phyloP scores from a whole-genome alignment of 2,113 vertebrate genomes.

The Reinhardtius hippoglossoides region DNA sequence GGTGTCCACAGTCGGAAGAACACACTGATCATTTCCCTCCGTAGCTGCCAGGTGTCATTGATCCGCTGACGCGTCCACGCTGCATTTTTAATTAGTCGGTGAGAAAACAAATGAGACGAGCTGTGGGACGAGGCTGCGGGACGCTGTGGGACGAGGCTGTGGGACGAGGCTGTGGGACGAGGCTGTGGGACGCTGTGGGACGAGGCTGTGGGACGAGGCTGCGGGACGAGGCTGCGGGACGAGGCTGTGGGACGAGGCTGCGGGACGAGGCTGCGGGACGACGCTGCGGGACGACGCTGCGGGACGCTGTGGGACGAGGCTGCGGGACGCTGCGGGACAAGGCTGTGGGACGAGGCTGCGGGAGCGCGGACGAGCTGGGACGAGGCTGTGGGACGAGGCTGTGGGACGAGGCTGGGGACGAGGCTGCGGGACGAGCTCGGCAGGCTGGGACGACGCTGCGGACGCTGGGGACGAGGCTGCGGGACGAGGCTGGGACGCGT shows the following conservation, averaged over 20 bases:
- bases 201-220: slow-evolving; percentile 25
- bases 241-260: slow-evolving; percentile 10
- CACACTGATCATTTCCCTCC: slow-evolving; percentile 18
- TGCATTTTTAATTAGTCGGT: slow-evolving; percentile 70
- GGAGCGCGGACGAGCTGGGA: too few species aligned
- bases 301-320: too few species aligned
- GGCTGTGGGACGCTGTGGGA: too few species aligned
- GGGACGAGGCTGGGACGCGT: not conserved
- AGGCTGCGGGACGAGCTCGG: too few species aligned
- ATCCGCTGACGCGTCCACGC: slow-evolving; percentile 47
- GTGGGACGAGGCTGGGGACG: slow-evolving; percentile 25
- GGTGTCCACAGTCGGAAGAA: slow-evolving; percentile 2
- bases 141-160: too few species aligned
- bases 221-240: slow-evolving; percentile 24
- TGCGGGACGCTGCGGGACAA: too few species aligned
- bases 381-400: slow-evolving; percentile 12
- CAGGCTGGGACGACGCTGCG: slow-evolving; percentile 13
- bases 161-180: too few species aligned
- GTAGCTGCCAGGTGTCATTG: slow-evolving; percentile 59
- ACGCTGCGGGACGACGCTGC: slow-evolving; percentile 3
- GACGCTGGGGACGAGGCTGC: slow-evolving; percentile 18
- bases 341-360: slow-evolving; percentile 8
- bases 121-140: slow-evolving; percentile 36
- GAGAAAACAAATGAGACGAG: slow-evolving; percentile 71
- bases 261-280: slow-evolving; percentile 14